Evolutionary conservation across 1,140 invertebrate genomes (phyloP).

Genomic region (Fragariocoptes setiger): DNA sequence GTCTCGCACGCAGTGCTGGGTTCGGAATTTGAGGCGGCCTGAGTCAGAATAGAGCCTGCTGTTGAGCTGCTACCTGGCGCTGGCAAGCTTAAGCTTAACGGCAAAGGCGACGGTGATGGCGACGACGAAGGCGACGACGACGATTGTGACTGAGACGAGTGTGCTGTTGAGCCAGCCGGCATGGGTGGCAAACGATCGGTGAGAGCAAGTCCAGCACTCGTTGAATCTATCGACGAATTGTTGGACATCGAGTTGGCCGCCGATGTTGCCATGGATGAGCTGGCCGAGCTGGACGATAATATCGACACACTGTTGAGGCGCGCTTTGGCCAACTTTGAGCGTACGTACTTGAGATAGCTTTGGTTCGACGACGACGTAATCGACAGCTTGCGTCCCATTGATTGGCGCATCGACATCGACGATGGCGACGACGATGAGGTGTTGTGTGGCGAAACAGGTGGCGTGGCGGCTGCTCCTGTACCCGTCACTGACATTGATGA

Average conservation of each 20-base stretch:
- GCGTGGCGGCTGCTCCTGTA: too few species aligned
- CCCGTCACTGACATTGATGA: too few species aligned
- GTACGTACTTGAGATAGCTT: too few species aligned
- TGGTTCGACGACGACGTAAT: too few species aligned
- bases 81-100: neutral
- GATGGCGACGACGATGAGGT: too few species aligned
- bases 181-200: neutral
- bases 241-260: neutral
- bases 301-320: neutral
- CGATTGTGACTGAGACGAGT: slow-evolving; percentile 1
- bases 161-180: slow-evolving; percentile 1
- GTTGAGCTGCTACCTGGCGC: neutral
- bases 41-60: neutral
- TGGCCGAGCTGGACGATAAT: neutral
- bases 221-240: neutral
- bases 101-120: too few species aligned
- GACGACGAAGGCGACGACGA: too few species aligned
- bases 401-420: too few species aligned
- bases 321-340: slow-evolving; percentile 1
- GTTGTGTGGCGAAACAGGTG: too few species aligned
- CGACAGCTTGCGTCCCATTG: too few species aligned
- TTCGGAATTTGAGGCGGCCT: neutral
- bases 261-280: neutral
- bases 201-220: neutral
- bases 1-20: neutral